Evolutionary conservation across 2,888 invertebrate species (phyloP).

Genomic region (Lottia gigantea): DNA sequence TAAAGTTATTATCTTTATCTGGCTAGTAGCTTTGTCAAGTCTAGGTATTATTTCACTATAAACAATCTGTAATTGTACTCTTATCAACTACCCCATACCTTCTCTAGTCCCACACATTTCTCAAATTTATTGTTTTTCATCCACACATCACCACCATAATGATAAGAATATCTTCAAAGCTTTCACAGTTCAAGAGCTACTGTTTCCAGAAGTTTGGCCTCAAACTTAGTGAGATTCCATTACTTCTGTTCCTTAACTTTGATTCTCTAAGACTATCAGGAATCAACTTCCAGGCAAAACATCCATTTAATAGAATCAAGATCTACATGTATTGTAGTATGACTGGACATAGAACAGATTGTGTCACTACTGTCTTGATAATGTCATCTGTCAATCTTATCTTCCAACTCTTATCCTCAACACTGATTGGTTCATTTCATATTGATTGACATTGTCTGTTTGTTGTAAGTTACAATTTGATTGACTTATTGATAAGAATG

Average conservation of each 20-base stretch:
- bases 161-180: too few relatives aligned
- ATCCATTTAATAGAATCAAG: too few relatives aligned
- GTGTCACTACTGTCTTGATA: too few relatives aligned
- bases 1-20: constrained; percentile 4
- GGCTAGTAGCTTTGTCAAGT: constrained; percentile 2
- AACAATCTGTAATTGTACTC: constrained; percentile 4
- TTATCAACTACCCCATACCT: constrained; percentile 8
- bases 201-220: neutral
- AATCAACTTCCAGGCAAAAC: too few relatives aligned
- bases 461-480: constrained; percentile 2
- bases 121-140: constrained; percentile 2
- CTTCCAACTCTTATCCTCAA: too few relatives aligned
- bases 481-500: neutral
- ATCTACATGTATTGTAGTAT: too few relatives aligned
- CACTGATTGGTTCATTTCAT: neutral
- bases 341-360: too few relatives aligned
- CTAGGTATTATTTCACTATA: neutral
- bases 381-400: too few relatives aligned
- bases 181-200: constrained; percentile 4
- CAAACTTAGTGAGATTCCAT: too few relatives aligned
- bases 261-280: too few relatives aligned
- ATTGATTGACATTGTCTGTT: constrained; percentile 7
- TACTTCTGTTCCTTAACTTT: too few relatives aligned
- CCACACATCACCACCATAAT: neutral
- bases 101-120: neutral